A percentile compares a stretch with the other conserved stretches of the same genome.
These are phyloP conservation scores for Sigmodon hispidus DNA, from an alignment of 2,113 vertebrate species.

Conservation along the genomic window DNA sequence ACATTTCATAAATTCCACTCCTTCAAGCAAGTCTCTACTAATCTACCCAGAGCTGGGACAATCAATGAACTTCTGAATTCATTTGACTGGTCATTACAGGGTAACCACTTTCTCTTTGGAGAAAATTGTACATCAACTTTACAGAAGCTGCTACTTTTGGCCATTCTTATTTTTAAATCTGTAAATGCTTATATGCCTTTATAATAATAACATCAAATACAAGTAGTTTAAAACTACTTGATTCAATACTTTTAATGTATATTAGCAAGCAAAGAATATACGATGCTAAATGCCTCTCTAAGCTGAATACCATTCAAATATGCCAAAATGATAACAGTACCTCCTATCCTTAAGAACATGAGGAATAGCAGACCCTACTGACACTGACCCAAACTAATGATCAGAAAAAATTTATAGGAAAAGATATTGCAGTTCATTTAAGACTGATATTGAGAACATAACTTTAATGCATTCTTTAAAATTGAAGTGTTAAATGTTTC, in stretches of 20 bases:
- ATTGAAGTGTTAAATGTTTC: not conserved
- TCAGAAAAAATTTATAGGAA: not conserved
- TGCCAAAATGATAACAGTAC: constrained; percentile 57
- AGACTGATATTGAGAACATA: constrained; percentile 8
- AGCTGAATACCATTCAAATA: constrained; percentile 65
- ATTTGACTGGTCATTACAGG: constrained; percentile 94
- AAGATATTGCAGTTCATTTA: not conserved
- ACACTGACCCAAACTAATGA: not conserved
- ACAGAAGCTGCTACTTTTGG: constrained; percentile 76
- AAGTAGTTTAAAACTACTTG: constrained; percentile 60
- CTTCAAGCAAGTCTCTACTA: constrained; percentile 97
- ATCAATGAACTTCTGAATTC: constrained; percentile 98
- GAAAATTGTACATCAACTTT: constrained; percentile 74
- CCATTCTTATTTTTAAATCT: not conserved
- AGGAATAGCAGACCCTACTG: not conserved
- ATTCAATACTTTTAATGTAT: constrained; percentile 51
- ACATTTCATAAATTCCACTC: constrained; percentile 90
- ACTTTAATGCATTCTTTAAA: constrained; percentile 16
- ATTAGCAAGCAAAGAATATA: constrained; percentile 73
- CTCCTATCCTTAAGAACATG: not conserved
- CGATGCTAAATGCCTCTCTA: constrained; percentile 60
- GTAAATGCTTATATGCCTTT: constrained; percentile 60
- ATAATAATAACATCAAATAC: constrained; percentile 62
- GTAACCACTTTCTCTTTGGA: constrained; percentile 83
- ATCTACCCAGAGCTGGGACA: constrained; percentile 95